These are phyloP conservation scores for Gallirallus australis DNA, from an alignment of 2,797 vertebrate species.

Conservation along the genomic window DNA sequence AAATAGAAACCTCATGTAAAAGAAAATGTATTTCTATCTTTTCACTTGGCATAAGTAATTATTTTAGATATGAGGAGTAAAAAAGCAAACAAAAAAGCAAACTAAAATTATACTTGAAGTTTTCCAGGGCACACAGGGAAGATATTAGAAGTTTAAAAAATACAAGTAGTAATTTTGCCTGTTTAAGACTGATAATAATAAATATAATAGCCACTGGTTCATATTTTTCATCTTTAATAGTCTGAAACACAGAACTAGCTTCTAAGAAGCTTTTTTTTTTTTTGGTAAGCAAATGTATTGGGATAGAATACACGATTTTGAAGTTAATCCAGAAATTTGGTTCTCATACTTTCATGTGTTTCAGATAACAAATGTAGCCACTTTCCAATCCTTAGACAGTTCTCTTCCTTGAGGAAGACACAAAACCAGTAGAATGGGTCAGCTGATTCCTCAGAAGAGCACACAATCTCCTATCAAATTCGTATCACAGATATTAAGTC, in stretches of 20 bases:
- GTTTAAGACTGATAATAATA: background rate
- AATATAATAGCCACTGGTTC: background rate
- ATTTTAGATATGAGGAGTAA: background rate
- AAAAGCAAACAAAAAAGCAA: background rate
- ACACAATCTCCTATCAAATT: background rate
- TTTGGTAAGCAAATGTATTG: background rate
- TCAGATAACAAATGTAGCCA: background rate
- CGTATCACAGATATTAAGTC: background rate
- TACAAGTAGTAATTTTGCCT: background rate
- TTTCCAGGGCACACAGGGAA: background rate
- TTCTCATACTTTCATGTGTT: background rate
- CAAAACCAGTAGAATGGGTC: background rate
- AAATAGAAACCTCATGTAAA: background rate
- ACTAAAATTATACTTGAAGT: background rate
- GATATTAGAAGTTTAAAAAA: background rate
- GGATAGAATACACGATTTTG: background rate
- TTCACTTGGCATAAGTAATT: background rate
- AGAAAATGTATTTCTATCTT: background rate
- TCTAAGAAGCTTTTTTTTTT: background rate
- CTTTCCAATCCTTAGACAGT: background rate
- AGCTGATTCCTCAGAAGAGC: background rate
- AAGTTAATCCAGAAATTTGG: background rate
- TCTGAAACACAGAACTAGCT: background rate
- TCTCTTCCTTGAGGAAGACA: background rate
- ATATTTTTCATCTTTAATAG: background rate